phyloP scores from a whole-genome alignment of 2,888 invertebrate genomes.

The Rhamnusium bicolor region DNA sequence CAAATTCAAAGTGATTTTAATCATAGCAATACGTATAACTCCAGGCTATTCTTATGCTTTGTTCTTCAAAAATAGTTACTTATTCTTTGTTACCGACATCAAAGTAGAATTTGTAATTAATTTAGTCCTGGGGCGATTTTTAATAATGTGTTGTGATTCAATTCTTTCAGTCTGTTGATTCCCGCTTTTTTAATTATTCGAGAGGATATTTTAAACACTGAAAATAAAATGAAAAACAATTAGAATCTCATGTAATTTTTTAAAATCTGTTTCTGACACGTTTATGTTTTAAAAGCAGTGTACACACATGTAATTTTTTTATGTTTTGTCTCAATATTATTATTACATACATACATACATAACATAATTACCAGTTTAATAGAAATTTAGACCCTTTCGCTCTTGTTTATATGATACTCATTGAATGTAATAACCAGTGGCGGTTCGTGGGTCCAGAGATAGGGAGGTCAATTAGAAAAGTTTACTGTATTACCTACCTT shows the following conservation, averaged over 20 bases:
- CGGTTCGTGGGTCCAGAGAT: too few relatives aligned
- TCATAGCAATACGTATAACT: slow-evolving; percentile 33
- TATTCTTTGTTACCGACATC: slow-evolving; percentile 46
- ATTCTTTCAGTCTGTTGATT: slow-evolving; percentile 27
- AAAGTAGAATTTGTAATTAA: slow-evolving; percentile 49
- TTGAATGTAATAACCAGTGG: too few relatives aligned
- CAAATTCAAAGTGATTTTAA: slow-evolving; percentile 39
- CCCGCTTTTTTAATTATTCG: slow-evolving; percentile 20
- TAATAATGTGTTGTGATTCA: slow-evolving; percentile 32
- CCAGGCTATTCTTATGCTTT: slow-evolving; percentile 31
- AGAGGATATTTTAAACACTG: not conserved
- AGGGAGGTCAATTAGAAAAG: too few relatives aligned
- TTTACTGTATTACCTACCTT: too few relatives aligned
- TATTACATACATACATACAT: too few relatives aligned
- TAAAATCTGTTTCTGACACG: not conserved
- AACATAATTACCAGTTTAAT: too few relatives aligned
- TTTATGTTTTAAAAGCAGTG: too few relatives aligned
- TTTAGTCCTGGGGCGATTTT: slow-evolving; percentile 33
- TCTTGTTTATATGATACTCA: too few relatives aligned
- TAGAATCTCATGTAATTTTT: not conserved
- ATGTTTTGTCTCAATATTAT: too few relatives aligned
- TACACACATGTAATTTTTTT: too few relatives aligned
- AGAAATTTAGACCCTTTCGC: too few relatives aligned
- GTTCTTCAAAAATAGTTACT: slow-evolving; percentile 39
- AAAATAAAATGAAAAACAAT: not conserved